Base-by-base conservation (phyloP, 2,797 vertebrate genomes). In the Myotis myotis region DNA sequence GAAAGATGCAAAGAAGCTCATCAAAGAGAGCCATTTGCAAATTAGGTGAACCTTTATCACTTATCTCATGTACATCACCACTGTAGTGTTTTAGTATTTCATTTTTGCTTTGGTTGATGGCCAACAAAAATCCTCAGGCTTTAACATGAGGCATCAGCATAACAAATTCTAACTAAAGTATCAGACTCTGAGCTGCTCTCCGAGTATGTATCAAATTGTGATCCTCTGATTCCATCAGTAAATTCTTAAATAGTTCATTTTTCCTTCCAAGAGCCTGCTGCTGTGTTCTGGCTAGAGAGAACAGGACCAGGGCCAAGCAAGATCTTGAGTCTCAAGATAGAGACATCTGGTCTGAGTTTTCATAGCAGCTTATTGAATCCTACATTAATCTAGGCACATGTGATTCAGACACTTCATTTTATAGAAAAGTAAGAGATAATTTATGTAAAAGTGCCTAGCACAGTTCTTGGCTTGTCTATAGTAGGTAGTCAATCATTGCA, bases 281-380 rank as follows among this genome's bases (percentile, higher is more conserved):
- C 38, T 96, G 44, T 94, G 33, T 94, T 95, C 74, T 96, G 92
- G 79, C 70, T 92, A 84, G 33, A 90, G 33, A 84, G 57, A 93
- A 49, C 4, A 91, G 82, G 53, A 88, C 66, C n/a, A 62, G 25
- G 71, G 92, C 93, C 90, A 91, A 93, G 33, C 62, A 53, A 68
- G 75, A 71, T 93, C 88, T 97, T 91, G 55, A 93, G 83, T 78
- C 88, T 90, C 66, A 95, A 95, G 82, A 94, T n/a, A 70, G 85
- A 93, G 88, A 92, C 66, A 83, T 93, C 66, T 89, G 94, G 81
- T 96, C 90, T 92, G 94, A 94, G 53, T 95, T 95, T 92, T 22
- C 41, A 25, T 55, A 91, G 30, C 30, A 70, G 36, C 28, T 83
- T 64, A 87, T 64, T 91, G 71, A 92, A 93, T 72, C 62, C 33